Percentiles rank a stretch among this genome's conserved stretches.
These are phyloP conservation scores for Melipona beecheii DNA, from an alignment of 2,888 invertebrate genomes.

Conservation along the genomic window DNA sequence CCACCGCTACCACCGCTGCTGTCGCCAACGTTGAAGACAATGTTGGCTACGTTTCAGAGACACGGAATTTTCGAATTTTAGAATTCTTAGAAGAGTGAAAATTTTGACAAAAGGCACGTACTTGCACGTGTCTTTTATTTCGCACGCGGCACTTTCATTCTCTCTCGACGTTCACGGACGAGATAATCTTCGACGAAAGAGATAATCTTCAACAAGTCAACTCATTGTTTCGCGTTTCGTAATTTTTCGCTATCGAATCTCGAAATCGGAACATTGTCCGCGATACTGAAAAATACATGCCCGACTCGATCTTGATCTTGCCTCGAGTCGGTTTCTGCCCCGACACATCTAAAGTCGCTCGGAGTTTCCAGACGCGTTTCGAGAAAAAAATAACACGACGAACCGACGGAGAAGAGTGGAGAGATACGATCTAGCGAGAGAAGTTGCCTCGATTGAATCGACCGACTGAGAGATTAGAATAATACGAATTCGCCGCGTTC, in stretches of 20 bases:
- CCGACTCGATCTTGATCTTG: not conserved
- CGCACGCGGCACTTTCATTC: not conserved
- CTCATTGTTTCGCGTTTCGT: not conserved
- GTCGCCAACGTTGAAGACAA: not conserved
- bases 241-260: not conserved
- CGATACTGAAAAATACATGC: not conserved
- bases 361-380: too few species aligned
- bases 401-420: not conserved
- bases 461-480: conserved; percentile 63
- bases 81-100: too few species aligned
- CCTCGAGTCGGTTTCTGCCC: too few species aligned
- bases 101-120: not conserved
- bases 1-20: too few species aligned
- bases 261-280: not conserved
- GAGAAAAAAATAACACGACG: conserved; percentile 25
- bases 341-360: not conserved
- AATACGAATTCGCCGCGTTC: conserved; percentile 59
- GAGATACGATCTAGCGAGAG: not conserved
- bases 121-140: too few species aligned
- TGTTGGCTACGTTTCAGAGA: too few species aligned
- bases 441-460: conserved; percentile 64
- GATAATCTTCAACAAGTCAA: too few species aligned
- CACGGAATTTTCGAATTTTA: not conserved
- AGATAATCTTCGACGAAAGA: not conserved
- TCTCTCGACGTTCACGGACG: not conserved